Evolutionary conservation across 2,888 invertebrate genomes (phyloP).

Genomic region (Scrobipalpa atriplicella): DNA sequence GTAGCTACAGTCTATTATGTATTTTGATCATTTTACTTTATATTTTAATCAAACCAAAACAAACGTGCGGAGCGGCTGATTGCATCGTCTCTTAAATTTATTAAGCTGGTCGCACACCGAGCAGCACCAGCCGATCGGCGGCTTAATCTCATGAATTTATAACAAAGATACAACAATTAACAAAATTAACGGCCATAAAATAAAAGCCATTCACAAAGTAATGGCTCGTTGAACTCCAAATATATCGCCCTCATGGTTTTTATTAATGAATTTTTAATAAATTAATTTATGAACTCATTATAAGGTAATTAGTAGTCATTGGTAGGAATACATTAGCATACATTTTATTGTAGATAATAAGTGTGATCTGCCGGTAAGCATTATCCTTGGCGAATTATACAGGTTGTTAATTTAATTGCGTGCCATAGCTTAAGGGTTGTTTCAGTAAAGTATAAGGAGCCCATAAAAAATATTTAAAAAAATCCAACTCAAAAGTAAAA

Average conservation of each 20-base stretch:
- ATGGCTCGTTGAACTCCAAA: constrained; percentile 50
- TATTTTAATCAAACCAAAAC: not conserved
- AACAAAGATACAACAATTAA: constrained; percentile 70
- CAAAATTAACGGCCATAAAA: constrained; percentile 59
- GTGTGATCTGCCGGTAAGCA: not conserved
- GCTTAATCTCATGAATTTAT: constrained; percentile 66
- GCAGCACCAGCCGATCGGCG: constrained; percentile 35
- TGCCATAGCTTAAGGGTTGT: too few species aligned
- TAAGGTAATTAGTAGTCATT: constrained; percentile 68
- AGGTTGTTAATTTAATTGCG: too few species aligned
- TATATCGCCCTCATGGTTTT: constrained; percentile 57
- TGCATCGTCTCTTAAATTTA: constrained; percentile 20
- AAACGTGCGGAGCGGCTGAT: not conserved
- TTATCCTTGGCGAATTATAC: not conserved
- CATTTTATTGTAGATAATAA: constrained; percentile 21
- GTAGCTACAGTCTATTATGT: too few species aligned
- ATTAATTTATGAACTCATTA: constrained; percentile 77
- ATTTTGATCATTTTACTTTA: too few species aligned
- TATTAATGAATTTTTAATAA: constrained; percentile 74
- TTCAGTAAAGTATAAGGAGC: too few species aligned
- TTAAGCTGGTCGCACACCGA: constrained; percentile 40
- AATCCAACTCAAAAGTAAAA: too few species aligned
- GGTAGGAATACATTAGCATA: constrained; percentile 52
- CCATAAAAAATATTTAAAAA: too few species aligned
- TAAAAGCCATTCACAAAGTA: constrained; percentile 52